phyloP scores from a whole-genome alignment of 2,888 invertebrate genomes.

The Frankliniella fusca region DNA sequence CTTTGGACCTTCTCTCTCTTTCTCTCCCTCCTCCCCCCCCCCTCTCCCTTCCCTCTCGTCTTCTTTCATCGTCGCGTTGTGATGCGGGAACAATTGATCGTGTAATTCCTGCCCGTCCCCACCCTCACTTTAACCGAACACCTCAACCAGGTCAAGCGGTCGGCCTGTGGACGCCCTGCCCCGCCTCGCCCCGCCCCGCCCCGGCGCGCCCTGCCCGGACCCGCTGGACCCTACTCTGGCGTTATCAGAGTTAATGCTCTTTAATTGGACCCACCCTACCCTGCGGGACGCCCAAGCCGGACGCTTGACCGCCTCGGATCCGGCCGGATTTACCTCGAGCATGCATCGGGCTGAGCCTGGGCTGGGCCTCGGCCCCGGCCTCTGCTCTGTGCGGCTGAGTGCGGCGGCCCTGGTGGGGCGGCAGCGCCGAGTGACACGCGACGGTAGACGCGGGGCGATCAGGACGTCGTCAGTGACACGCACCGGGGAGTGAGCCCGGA shows the following conservation, averaged over 20 bases:
- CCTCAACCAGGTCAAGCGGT: background rate
- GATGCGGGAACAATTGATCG: no score
- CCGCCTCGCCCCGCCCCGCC: no score
- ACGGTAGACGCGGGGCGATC: background rate
- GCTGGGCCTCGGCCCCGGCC: no score
- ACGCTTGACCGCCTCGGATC: conserved; percentile 48
- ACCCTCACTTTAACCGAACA: background rate
- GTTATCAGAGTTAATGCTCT: conserved; percentile 4
- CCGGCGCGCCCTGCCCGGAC: no score
- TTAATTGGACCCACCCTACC: conserved; percentile 6
- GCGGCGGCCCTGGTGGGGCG: background rate
- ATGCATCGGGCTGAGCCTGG: background rate
- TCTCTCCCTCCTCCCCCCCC: no score
- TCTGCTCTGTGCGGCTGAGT: no score
- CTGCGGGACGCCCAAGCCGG: background rate
- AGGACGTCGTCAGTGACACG: background rate
- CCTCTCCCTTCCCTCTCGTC: no score
- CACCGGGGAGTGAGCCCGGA: background rate
- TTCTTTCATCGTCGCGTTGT: no score
- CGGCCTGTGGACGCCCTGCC: background rate
- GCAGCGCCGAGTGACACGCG: background rate
- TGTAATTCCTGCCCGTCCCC: background rate
- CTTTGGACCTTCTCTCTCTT: no score
- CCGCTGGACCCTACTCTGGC: background rate
- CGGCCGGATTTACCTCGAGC: conserved; percentile 1